Conservation (phyloP, 2,888 invertebrate genomes). For the Sphaeridia pumilis region DNA sequence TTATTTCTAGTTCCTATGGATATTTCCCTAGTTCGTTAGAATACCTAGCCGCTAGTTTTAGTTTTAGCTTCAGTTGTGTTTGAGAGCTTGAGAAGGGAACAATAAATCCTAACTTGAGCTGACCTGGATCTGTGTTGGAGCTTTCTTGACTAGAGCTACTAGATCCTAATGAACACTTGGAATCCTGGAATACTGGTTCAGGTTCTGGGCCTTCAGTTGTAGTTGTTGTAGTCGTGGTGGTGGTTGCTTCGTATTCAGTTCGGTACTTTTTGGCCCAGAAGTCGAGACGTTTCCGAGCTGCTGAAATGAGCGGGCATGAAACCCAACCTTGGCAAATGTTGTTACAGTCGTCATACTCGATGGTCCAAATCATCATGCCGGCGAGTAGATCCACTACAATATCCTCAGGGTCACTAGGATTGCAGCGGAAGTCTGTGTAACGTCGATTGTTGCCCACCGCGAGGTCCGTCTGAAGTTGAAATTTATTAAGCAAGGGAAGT, state of each 20-base stretch:
- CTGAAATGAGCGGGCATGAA: constrained; percentile 1
- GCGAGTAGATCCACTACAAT: neutral
- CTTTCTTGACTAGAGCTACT: neutral
- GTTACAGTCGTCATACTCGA: constrained; percentile 11
- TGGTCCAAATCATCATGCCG: constrained; percentile 12
- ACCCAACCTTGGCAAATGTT: constrained; percentile 7
- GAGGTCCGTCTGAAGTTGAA: constrained; percentile 5
- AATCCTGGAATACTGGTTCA: neutral
- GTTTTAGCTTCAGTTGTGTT: neutral
- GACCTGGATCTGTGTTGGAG: no score
- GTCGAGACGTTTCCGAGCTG: neutral
- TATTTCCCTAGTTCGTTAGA: no score
- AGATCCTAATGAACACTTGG: neutral
- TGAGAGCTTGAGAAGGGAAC: no score
- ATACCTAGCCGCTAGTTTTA: neutral
- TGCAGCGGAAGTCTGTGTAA: no score
- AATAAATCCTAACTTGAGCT: no score
- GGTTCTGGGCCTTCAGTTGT: neutral
- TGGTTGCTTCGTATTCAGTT: neutral
- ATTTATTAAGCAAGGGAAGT: no score
- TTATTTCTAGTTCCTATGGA: neutral
- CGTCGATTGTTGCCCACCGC: no score
- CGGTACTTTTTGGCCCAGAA: neutral
- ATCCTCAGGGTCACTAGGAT: no score
- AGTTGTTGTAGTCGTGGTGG: neutral